Percentiles rank a stretch among this genome's conserved stretches.
Conservation (phyloP, 2,797 vertebrate species). For the Echiichthys vipera region DNA sequence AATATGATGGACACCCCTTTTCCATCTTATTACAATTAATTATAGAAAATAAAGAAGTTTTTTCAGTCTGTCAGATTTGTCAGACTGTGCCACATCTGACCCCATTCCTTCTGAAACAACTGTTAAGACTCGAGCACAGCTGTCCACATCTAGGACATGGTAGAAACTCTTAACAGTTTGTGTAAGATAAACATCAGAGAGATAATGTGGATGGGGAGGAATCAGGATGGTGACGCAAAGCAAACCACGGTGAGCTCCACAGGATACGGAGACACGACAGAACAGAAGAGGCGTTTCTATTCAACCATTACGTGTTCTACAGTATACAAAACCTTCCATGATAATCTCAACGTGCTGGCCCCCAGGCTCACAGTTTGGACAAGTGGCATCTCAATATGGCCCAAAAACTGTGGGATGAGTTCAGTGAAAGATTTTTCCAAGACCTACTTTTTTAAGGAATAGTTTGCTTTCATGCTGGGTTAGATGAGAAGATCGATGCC, state of each 20-base stretch:
- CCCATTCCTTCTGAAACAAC: slow-evolving; percentile 48
- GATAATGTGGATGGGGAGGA: background rate
- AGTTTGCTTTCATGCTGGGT: background rate
- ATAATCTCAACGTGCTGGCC: slow-evolving; percentile 27
- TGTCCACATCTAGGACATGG: slow-evolving; percentile 53
- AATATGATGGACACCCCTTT: slow-evolving; percentile 72
- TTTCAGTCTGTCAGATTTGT: slow-evolving; percentile 80
- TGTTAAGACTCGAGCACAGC: slow-evolving; percentile 70
- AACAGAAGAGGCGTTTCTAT: slow-evolving; percentile 48
- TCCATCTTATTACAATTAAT: slow-evolving; percentile 70
- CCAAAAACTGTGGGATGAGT: slow-evolving; percentile 4
- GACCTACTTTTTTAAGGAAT: background rate
- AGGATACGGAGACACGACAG: slow-evolving; percentile 56
- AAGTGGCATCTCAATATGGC: slow-evolving; percentile 27
- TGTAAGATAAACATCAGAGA: slow-evolving; percentile 23
- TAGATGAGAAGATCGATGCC: background rate
- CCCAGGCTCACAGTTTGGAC: slow-evolving; percentile 25
- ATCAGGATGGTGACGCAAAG: slow-evolving; percentile 46
- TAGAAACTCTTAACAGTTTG: slow-evolving; percentile 58
- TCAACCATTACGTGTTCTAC: slow-evolving; percentile 46
- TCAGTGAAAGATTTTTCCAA: background rate
- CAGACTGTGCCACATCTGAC: slow-evolving; percentile 67
- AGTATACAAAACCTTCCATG: slow-evolving; percentile 43
- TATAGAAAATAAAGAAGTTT: slow-evolving; percentile 60
- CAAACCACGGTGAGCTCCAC: slow-evolving; percentile 75